Evolutionary conservation across 2,888 invertebrate genomes (phyloP), one percentile per base, ranked within the genome.

Genomic region (Cryptus armator): DNA sequence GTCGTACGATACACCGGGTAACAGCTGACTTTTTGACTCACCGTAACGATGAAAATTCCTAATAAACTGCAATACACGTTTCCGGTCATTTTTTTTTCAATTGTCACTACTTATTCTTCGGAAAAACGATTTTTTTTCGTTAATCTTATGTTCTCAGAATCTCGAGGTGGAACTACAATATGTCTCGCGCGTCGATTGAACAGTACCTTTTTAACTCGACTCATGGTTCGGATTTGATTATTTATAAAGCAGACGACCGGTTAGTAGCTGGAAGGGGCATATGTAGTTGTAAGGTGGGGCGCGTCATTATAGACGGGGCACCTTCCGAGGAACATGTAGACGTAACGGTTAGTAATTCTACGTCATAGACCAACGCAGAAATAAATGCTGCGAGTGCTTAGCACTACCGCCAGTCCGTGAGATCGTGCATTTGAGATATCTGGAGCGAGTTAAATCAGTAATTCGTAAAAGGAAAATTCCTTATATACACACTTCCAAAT

Each of bases 211-310:
- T 66, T 48, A 84, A 80, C 64, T 48, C 66, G 75, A 53, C 76
- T 64, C 75, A 66, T 75, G 29, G 56, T 76, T 48, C 51, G 70
- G 76, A 84, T 84, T 71, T 76, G 64, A 80, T 84, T 64, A 59
- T 84, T 56, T 76, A 72, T 66, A 80, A 80, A 48, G 32, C 62
- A 76, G 83, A 24, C 80, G 76, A 80, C 83, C 76, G 76, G 80
- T 81, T 51, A 37, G 71, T 6, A 3, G 64, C 56, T 12, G 66
- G 81, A 81, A 81, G 84, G 84, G 83, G 81, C 75, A 37, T 32
- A 16, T 75, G 66, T 68, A 44, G 44, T 67, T 71, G 29, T 48
- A 56, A 19, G 59, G 84, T 76, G 80, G 84, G 84, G 84, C 71
- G 37, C 46, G 19, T 71, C 44, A 16, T 59, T 51, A 32, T 19